Evolutionary conservation across 2,888 invertebrate genomes (phyloP).

Genomic region (Lepas anatifera): DNA sequence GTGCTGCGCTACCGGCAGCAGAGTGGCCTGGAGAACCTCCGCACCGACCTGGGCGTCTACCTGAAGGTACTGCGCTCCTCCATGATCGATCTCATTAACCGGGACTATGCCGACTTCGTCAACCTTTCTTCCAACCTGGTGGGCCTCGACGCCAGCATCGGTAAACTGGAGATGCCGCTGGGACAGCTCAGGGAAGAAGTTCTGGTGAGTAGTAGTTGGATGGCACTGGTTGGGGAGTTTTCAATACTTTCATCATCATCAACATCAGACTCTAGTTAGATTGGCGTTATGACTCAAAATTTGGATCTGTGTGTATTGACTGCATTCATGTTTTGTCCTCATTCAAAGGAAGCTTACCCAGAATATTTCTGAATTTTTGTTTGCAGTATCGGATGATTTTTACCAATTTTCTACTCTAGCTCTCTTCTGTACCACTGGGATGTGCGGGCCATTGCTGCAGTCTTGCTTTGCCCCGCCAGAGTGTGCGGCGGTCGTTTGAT

Average conservation of each 20-base stretch:
- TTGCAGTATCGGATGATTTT: too few relatives aligned
- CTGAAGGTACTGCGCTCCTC: slow-evolving; percentile 79
- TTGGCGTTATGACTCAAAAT: too few relatives aligned
- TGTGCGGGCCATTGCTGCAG: too few relatives aligned
- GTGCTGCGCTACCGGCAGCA: slow-evolving; percentile 55
- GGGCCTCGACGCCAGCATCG: slow-evolving; percentile 76
- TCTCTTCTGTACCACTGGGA: too few relatives aligned
- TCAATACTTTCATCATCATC: too few relatives aligned
- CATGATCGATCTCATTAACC: slow-evolving; percentile 94
- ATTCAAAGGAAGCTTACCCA: too few relatives aligned
- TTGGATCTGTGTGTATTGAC: too few relatives aligned
- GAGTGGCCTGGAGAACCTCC: slow-evolving; percentile 65
- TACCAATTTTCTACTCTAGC: too few relatives aligned
- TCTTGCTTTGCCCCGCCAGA: too few relatives aligned
- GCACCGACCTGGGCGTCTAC: slow-evolving; percentile 81
- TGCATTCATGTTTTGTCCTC: too few relatives aligned
- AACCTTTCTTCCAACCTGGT: slow-evolving; percentile 90
- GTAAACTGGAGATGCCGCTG: slow-evolving; percentile 64
- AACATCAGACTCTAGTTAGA: too few relatives aligned
- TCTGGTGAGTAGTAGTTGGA: slow-evolving; percentile 54
- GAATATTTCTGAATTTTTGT: too few relatives aligned
- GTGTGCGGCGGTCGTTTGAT: slow-evolving; percentile 2
- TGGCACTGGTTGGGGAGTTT: background rate
- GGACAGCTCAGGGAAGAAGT: slow-evolving; percentile 73
- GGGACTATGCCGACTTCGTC: slow-evolving; percentile 95